A percentile compares a stretch with the other conserved stretches of the same genome.
Evolutionary conservation across 2,113 vertebrate genomes (phyloP).

Genomic region (Thunnus thynnus): DNA sequence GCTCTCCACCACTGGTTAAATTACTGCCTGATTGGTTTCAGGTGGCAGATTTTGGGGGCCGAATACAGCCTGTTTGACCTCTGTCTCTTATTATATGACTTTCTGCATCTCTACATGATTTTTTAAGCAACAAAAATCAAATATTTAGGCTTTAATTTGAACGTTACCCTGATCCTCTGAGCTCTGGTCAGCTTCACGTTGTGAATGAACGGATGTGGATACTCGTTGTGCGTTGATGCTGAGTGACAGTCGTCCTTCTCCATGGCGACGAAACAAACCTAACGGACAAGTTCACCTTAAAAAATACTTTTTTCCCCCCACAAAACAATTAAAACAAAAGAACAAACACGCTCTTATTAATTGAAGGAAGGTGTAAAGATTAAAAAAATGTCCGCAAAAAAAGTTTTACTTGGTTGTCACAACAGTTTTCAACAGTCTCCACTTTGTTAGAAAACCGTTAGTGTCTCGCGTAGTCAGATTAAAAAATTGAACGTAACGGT

Average conservation of each 20-base stretch:
- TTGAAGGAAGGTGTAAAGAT: background rate
- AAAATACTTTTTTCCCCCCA: background rate
- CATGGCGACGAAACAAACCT: slow-evolving; percentile 58
- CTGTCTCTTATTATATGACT: background rate
- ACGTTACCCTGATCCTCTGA: slow-evolving; percentile 85
- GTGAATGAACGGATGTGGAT: slow-evolving; percentile 87
- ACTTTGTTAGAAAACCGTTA: background rate
- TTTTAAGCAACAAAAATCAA: background rate
- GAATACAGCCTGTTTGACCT: no score
- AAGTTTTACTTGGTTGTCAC: background rate
- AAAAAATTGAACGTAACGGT: background rate
- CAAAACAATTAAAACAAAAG: background rate
- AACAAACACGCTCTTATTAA: background rate
- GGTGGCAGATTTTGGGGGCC: background rate
- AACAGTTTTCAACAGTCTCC: no score
- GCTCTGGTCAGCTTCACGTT: slow-evolving; percentile 77
- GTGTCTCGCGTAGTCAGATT: background rate
- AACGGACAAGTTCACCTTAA: background rate
- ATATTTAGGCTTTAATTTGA: background rate
- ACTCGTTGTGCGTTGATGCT: slow-evolving; percentile 7
- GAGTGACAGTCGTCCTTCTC: slow-evolving; percentile 36
- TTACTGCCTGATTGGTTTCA: background rate
- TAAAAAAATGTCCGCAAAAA: background rate
- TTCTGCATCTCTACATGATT: fast-evolving
- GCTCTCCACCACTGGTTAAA: background rate